These are phyloP conservation scores for Scolopax mira DNA, from an alignment of 2,113 vertebrate species.

Conservation along the genomic window DNA sequence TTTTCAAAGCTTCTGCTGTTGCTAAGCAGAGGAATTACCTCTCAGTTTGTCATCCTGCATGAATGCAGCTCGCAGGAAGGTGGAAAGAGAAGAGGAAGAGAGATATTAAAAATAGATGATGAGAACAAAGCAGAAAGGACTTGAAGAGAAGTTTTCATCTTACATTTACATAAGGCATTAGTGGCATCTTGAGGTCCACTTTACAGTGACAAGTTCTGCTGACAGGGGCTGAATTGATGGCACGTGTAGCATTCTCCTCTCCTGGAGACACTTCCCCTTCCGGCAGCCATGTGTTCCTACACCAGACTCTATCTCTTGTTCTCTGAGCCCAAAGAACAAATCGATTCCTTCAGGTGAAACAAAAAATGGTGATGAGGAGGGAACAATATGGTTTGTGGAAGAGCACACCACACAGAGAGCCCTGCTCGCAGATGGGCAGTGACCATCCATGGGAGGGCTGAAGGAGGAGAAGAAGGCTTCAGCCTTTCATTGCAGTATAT, in stretches of 20 bases:
- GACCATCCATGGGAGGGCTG: background rate
- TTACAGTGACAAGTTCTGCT: background rate
- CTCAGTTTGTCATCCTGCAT: background rate
- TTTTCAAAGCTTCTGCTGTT: conserved; percentile 40
- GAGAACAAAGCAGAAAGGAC: background rate
- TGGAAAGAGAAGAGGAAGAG: background rate
- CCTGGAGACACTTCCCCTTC: background rate
- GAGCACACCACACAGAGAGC: background rate
- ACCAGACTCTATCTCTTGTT: background rate
- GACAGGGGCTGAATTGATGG: background rate
- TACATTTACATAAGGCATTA: background rate
- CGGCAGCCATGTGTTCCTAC: background rate
- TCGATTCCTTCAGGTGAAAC: background rate
- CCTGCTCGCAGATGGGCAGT: background rate
- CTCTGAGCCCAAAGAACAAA: background rate
- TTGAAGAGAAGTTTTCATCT: background rate
- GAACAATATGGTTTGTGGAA: background rate
- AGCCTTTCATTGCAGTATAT: background rate
- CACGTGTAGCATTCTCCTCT: background rate
- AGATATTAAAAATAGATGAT: background rate
- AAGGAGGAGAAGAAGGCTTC: background rate
- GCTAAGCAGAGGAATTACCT: conserved; percentile 43
- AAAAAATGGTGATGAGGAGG: background rate
- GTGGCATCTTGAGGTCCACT: background rate
- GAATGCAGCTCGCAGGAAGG: background rate